Percentiles rank a stretch among this genome's conserved stretches.
phyloP scores from a whole-genome alignment of 2,797 vertebrate species.

The Peromyscus attwateri region DNA sequence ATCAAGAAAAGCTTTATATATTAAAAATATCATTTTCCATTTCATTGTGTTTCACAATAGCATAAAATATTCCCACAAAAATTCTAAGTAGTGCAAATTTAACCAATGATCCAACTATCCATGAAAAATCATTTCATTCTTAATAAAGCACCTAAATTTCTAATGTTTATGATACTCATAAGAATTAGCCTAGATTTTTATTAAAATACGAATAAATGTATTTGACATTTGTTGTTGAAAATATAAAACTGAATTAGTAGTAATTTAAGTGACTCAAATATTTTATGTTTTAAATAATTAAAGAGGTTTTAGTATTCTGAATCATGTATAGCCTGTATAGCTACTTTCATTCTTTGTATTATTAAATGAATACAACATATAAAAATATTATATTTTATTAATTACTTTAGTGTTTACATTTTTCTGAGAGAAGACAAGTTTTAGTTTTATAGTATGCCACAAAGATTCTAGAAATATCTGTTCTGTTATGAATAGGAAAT shows the following conservation, averaged over 20 bases:
- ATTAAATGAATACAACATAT: not conserved
- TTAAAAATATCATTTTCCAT: not conserved
- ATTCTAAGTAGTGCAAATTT: conserved; percentile 31
- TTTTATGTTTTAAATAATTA: conserved; percentile 38
- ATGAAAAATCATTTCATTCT: not conserved
- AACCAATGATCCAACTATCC: not conserved
- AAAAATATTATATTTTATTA: not conserved
- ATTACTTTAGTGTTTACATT: not conserved
- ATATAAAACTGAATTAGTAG: conserved; percentile 27
- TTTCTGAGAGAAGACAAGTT: conserved; percentile 26
- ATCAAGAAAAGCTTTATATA: not conserved
- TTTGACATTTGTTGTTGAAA: conserved; percentile 13
- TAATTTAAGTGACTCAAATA: not conserved
- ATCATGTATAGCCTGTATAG: not conserved
- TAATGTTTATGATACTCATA: not conserved
- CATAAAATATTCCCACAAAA: not conserved
- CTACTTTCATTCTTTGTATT: not conserved
- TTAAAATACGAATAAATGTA: not conserved
- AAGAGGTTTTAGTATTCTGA: conserved; percentile 17
- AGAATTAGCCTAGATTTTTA: conserved; percentile 23
- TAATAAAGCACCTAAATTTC: not conserved
- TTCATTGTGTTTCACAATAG: not conserved
- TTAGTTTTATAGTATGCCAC: conserved; percentile 6
- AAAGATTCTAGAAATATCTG: conserved; percentile 65
- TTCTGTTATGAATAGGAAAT: conserved; percentile 70